Evolutionary conservation across 2,888 invertebrate species (phyloP).

Genomic region (Physocephala rufipes): DNA sequence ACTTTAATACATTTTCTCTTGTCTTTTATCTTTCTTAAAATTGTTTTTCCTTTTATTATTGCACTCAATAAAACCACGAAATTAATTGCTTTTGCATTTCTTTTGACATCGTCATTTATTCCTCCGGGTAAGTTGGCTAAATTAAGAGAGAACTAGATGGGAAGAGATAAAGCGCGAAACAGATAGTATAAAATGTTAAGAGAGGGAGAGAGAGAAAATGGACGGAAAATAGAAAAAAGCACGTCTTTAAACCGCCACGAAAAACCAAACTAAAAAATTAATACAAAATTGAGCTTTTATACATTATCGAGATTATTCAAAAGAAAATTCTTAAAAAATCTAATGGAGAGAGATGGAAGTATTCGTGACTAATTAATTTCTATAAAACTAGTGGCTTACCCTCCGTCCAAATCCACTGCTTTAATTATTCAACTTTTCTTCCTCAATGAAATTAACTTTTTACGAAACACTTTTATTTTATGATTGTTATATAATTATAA

Average conservation of each 20-base stretch:
- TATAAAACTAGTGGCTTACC: too few species aligned
- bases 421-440: too few species aligned
- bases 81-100: slow-evolving; percentile 16
- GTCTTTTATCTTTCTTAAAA: neutral
- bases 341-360: neutral
- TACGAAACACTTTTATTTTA: too few species aligned
- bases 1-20: neutral
- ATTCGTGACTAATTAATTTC: too few species aligned
- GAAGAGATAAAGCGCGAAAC: neutral
- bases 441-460: too few species aligned
- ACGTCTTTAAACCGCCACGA: too few species aligned
- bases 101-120: neutral
- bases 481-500: too few species aligned
- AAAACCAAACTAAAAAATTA: too few species aligned
- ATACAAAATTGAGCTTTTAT: neutral
- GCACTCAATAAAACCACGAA: slow-evolving; percentile 13
- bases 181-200: neutral
- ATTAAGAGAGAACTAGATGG: neutral
- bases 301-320: neutral
- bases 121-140: neutral
- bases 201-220: slow-evolving; percentile 5
- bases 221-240: too few species aligned
- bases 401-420: too few species aligned
- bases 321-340: neutral
- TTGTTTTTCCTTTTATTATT: neutral